phyloP scores from a whole-genome alignment of 2,113 vertebrate genomes.

The Pteronura brasiliensis region DNA sequence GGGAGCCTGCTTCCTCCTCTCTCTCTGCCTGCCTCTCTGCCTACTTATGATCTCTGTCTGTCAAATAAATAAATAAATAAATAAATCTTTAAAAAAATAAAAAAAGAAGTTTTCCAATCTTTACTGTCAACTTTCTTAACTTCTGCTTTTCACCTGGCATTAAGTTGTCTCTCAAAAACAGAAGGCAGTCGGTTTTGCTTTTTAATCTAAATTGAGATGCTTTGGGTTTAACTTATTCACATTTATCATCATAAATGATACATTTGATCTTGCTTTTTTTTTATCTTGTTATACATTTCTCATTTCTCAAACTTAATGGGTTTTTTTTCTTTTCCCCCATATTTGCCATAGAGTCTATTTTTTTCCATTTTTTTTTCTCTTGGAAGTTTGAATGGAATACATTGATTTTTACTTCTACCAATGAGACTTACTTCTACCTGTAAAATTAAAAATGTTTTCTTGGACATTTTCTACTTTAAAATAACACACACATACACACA shows the following conservation, averaged over 20 bases:
- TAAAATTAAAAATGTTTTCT: slow-evolving; percentile 1
- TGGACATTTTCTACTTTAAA: slow-evolving; percentile 32
- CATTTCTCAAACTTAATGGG: neutral
- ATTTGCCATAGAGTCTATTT: neutral
- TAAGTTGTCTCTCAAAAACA: slow-evolving; percentile 14
- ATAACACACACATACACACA: neutral
- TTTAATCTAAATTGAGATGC: neutral
- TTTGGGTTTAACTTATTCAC: neutral
- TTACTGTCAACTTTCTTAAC: neutral
- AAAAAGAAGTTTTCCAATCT: neutral
- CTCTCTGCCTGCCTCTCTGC: too few relatives aligned
- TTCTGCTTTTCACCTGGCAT: neutral
- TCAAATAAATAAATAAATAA: too few relatives aligned
- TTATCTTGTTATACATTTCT: neutral
- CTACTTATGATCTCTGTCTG: too few relatives aligned
- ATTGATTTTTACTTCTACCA: neutral
- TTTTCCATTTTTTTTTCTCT: neutral
- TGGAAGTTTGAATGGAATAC: neutral
- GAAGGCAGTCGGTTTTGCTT: neutral
- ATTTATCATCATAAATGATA: neutral
- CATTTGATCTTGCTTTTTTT: neutral
- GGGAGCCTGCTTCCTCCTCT: too few relatives aligned
- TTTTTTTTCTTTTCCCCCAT: neutral
- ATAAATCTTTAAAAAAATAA: too few relatives aligned
- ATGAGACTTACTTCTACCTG: neutral